A percentile compares a stretch with the other conserved stretches of the same genome.
phyloP scores from a whole-genome alignment of 2,797 vertebrate genomes.

The Sebastes matsubarae region DNA sequence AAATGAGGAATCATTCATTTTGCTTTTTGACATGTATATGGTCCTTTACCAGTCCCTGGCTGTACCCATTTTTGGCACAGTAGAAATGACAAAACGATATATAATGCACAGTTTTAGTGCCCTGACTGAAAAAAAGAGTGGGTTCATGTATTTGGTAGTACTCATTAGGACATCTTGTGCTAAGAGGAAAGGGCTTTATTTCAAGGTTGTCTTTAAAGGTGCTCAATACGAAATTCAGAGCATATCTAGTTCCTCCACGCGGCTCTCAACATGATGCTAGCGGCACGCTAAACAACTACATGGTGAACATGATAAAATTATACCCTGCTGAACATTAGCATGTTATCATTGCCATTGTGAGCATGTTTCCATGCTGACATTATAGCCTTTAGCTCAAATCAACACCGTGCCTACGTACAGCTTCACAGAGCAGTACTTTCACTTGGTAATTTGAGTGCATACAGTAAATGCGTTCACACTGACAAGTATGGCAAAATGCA shows the following conservation, averaged over 20 bases:
- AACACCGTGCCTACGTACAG: rapidly evolving
- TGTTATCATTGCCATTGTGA: no score
- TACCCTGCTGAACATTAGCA: no score
- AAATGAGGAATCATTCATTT: slow-evolving; percentile 23
- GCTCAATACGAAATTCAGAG: background rate
- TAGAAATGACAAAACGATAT: background rate
- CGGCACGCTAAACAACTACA: no score
- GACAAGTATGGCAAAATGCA: no score
- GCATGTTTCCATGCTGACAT: no score
- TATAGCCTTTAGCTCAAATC: no score
- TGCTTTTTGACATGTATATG: background rate
- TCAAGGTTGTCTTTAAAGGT: background rate
- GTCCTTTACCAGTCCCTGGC: background rate
- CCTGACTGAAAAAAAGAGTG: background rate
- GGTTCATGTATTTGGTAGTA: background rate
- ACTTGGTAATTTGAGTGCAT: no score
- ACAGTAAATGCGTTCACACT: no score
- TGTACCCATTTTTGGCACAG: background rate
- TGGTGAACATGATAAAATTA: no score
- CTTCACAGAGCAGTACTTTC: no score
- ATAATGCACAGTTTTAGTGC: background rate
- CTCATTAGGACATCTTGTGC: background rate
- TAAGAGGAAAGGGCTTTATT: background rate
- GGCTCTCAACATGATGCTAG: no score
- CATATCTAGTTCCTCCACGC: background rate